phyloP scores from a whole-genome alignment of 2,113 vertebrate genomes.

The Scomber colias region DNA sequence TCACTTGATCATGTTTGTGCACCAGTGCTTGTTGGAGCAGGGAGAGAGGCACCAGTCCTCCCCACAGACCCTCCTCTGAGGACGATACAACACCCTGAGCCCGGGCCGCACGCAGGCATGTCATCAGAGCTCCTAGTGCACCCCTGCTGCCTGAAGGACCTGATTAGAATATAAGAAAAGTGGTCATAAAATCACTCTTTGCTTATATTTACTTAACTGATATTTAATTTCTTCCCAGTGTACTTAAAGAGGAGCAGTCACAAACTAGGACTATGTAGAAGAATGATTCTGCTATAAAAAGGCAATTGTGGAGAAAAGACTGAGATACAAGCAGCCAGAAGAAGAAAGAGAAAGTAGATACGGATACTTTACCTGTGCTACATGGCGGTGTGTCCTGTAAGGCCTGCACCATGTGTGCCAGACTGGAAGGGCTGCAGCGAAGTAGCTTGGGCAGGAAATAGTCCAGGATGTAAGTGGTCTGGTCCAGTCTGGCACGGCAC shows the following conservation, averaged over 20 bases:
- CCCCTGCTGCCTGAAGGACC: constrained; percentile 86
- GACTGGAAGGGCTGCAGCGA: constrained; percentile 90
- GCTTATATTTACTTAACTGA: not conserved
- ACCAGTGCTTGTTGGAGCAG: constrained; percentile 90
- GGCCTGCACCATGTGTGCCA: constrained; percentile 91
- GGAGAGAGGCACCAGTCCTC: constrained; percentile 85
- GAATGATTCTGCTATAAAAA: not conserved
- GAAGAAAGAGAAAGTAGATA: not conserved
- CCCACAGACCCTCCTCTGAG: constrained; percentile 82
- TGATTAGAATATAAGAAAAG: constrained; percentile 23
- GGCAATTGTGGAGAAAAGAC: too few species aligned
- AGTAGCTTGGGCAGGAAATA: constrained; percentile 94
- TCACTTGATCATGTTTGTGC: constrained; percentile 95
- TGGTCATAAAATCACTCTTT: not conserved
- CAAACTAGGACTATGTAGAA: not conserved
- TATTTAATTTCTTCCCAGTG: too few species aligned
- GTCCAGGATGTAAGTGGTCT: constrained; percentile 93
- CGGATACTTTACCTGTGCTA: constrained; percentile 83
- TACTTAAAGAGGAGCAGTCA: too few species aligned
- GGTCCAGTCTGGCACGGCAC: constrained; percentile 89
- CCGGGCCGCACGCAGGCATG: constrained; percentile 92
- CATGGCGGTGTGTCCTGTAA: constrained; percentile 86
- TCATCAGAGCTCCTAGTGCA: constrained; percentile 93
- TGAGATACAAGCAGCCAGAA: not conserved
- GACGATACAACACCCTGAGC: constrained; percentile 89